phyloP scores from a whole-genome alignment of 1,140 invertebrate genomes.

The Contarinia nasturtii region DNA sequence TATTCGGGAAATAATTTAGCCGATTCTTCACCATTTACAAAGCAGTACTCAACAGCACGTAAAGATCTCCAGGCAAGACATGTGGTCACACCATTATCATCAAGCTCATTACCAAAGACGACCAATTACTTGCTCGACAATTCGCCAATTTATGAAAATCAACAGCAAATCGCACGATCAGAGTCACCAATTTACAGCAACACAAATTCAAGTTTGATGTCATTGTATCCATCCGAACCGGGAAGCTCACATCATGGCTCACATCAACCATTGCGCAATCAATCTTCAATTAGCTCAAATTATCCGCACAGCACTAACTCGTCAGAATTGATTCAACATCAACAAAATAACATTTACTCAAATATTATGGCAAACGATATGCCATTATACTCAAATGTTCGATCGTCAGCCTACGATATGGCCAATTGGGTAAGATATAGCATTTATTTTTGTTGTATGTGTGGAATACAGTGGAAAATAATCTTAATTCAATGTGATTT shows the following conservation, averaged over 20 bases:
- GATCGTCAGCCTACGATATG: slow-evolving; percentile 24
- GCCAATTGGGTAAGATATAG: slow-evolving; percentile 9
- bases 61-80: background rate
- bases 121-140: slow-evolving; percentile 6
- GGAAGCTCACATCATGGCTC: background rate
- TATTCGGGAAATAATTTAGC: slow-evolving; percentile 1
- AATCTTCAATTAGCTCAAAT: background rate
- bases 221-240: background rate
- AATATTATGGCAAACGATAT: background rate
- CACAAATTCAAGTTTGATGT: slow-evolving; percentile 7
- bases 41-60: background rate
- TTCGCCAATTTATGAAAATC: slow-evolving; percentile 23
- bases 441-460: no score
- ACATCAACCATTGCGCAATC: background rate
- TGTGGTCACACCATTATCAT: background rate
- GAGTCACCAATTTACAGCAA: slow-evolving; percentile 24
- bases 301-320: background rate
- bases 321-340: background rate
- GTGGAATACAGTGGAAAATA: background rate
- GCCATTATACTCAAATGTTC: slow-evolving; percentile 1
- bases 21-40: background rate
- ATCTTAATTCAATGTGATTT: slow-evolving; percentile 3
- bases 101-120: background rate
- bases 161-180: slow-evolving; percentile 19
- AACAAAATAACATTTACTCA: background rate